phyloP scores from a whole-genome alignment of 2,888 invertebrate genomes.

The Theodoxus fluviatilis region DNA sequence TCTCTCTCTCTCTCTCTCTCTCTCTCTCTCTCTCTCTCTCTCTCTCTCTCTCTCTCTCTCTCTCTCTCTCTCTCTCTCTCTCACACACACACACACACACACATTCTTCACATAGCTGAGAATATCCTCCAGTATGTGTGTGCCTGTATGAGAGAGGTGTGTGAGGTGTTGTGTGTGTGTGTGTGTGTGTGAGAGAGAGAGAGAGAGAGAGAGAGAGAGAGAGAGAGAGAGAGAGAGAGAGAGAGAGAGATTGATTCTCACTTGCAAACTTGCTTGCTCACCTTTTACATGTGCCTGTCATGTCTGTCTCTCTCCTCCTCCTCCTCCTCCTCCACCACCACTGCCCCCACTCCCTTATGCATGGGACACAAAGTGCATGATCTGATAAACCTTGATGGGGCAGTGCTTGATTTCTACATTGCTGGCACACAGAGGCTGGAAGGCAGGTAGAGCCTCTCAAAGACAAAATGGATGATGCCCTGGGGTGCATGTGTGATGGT shows the following conservation, averaged over 20 bases:
- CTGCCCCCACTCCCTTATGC: no score
- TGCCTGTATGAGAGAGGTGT: not conserved
- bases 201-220: not conserved
- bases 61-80: constrained; percentile 24
- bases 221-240: not conserved
- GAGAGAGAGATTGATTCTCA: not conserved
- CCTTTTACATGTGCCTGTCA: not conserved
- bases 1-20: constrained; percentile 24
- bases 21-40: constrained; percentile 24
- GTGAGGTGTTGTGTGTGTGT: not conserved
- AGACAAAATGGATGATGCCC: no score
- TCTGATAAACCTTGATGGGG: no score
- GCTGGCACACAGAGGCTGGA: no score
- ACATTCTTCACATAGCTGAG: not conserved
- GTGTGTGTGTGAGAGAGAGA: constrained; percentile 19
- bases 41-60: constrained; percentile 11
- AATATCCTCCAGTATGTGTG: not conserved
- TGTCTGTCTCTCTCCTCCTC: not conserved
- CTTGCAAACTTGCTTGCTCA: not conserved
- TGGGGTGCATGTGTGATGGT: no score
- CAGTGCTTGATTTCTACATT: no score
- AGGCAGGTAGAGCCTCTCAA: no score
- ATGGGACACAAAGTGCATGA: no score
- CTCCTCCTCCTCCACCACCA: no score
- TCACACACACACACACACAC: constrained; percentile 1